These are phyloP conservation scores for Lasioglossum marginatum DNA, from an alignment of 2,888 invertebrate genomes.

Conservation along the genomic window DNA sequence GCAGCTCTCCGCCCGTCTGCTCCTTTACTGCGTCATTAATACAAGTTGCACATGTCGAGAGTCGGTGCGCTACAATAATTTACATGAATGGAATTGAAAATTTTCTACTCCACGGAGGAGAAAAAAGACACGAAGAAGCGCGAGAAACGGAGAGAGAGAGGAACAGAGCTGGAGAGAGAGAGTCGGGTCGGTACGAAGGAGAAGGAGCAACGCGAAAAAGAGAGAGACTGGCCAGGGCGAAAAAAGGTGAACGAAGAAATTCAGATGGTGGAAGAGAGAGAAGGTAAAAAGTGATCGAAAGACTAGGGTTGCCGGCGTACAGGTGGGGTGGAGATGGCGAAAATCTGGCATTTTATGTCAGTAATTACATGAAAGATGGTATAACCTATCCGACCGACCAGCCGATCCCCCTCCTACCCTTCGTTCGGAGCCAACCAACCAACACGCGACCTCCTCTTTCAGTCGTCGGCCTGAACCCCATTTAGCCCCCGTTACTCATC, in stretches of 20 bases:
- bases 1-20: conserved; percentile 84
- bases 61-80: conserved; percentile 84
- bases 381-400: conserved; percentile 74
- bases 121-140: conserved; percentile 78
- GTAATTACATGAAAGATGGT: conserved; percentile 83
- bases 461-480: conserved; percentile 59
- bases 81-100: conserved; percentile 85
- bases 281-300: conserved; percentile 59
- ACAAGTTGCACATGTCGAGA: conserved; percentile 85
- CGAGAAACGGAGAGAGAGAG: conserved; percentile 55
- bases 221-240: conserved; percentile 34
- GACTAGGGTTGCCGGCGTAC: conserved; percentile 37
- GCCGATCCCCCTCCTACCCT: conserved; percentile 62
- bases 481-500: conserved; percentile 66
- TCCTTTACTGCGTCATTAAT: conserved; percentile 85
- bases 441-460: conserved; percentile 74
- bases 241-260: conserved; percentile 54
- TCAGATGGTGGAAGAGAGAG: conserved; percentile 17
- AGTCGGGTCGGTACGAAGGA: not conserved
- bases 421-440: conserved; percentile 71
- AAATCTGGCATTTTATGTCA: conserved; percentile 81
- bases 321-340: conserved; percentile 67
- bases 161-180: not conserved
- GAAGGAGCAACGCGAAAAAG: conserved; percentile 19
- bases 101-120: conserved; percentile 83